These are phyloP conservation scores for Sitobion miscanthi DNA, from an alignment of 1,140 invertebrate genomes.

Conservation along the genomic window DNA sequence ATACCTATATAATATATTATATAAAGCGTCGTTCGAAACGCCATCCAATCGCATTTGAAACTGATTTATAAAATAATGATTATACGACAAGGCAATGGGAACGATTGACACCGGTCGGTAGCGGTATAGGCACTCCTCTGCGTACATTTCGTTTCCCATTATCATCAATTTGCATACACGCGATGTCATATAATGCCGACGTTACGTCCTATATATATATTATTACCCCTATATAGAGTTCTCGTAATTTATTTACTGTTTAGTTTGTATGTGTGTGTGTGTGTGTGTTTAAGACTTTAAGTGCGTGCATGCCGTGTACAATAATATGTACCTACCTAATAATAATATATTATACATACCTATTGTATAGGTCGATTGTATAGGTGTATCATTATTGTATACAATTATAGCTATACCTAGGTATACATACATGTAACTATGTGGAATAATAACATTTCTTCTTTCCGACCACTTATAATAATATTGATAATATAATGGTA, in stretches of 20 bases:
- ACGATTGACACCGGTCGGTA: conserved; percentile 1
- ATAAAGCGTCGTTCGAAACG: not conserved
- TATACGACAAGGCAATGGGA: not conserved
- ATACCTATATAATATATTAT: not conserved
- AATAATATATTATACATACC: not conserved
- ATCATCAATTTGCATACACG: conserved; percentile 52
- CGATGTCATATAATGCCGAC: conserved; percentile 38
- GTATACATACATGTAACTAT: no score
- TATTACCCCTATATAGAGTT: conserved; percentile 20
- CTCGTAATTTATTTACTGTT: conserved; percentile 48
- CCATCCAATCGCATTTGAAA: not conserved
- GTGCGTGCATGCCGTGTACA: not conserved
- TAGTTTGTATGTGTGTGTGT: not conserved
- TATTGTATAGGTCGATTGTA: not conserved
- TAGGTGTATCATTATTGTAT: not conserved
- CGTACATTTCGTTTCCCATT: conserved; percentile 22
- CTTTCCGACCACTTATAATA: not conserved
- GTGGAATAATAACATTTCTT: not conserved
- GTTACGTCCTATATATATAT: not conserved
- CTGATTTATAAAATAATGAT: conserved; percentile 42
- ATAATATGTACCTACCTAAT: not conserved
- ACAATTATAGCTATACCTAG: not conserved
- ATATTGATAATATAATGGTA: not conserved
- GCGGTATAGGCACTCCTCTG: not conserved
- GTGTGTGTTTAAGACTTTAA: conserved; percentile 4